phyloP scores from a whole-genome alignment of 2,113 vertebrate species.

The Paralichthys olivaceus region DNA sequence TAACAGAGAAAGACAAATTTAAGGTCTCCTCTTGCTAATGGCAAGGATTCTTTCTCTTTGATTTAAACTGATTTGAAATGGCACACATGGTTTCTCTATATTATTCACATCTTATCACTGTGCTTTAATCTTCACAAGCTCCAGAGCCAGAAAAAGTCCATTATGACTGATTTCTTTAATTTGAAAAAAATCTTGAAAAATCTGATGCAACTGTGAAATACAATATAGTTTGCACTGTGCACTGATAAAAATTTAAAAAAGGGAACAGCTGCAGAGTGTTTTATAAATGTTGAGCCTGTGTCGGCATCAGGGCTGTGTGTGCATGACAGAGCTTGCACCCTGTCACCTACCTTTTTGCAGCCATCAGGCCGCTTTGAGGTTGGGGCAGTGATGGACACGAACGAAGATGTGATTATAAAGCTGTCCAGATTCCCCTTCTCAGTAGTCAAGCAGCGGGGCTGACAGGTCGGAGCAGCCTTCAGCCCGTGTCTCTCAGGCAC shows the following conservation, averaged over 20 bases:
- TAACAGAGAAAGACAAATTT: neutral
- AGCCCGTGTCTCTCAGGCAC: neutral
- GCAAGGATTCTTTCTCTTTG: neutral
- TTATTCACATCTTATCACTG: neutral
- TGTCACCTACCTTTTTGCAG: conserved; percentile 28
- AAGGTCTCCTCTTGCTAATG: neutral
- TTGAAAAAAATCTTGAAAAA: neutral
- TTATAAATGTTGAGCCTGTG: neutral
- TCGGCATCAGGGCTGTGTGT: neutral
- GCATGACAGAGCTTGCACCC: neutral
- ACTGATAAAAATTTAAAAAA: neutral
- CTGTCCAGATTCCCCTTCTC: conserved; percentile 35
- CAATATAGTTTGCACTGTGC: neutral
- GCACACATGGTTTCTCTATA: neutral
- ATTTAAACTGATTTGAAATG: conserved; percentile 1
- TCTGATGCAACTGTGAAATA: neutral
- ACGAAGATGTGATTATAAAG: conserved; percentile 44
- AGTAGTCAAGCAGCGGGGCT: neutral
- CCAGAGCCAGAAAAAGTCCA: neutral
- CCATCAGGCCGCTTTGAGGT: conserved; percentile 22
- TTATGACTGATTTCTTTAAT: neutral
- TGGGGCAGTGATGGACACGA: conserved; percentile 28
- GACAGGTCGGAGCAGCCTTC: neutral
- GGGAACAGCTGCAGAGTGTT: neutral
- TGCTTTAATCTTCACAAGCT: neutral